Evolutionary conservation across 2,888 invertebrate species (phyloP), one percentile per base, ranked within the genome.

Genomic region (Willowsia nigromaculata): DNA sequence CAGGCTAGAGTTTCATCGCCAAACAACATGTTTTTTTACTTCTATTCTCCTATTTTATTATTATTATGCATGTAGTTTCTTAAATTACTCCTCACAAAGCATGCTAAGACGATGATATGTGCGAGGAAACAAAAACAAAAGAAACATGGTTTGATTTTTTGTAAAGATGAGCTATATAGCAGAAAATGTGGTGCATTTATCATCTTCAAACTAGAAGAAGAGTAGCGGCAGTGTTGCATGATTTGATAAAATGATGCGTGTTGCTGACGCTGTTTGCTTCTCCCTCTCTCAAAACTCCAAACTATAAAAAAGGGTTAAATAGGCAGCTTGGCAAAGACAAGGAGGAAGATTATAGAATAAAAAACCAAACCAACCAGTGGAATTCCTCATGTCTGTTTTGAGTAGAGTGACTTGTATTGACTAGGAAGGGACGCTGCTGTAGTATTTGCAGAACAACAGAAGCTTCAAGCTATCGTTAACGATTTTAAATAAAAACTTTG

Each of bases 331-430:
- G 27, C 4, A 40, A n/a, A 68, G 18, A 37, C 33, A 37, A 18
- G 22, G 22, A 68, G 22, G 18, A 30, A 68, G 43, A 43, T 43
- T 3, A 9, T 3, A 62, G 33, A 33, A 33, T 1, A 68, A 85
- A 85, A 86, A 86, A 59, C 86, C 86, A 68, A 80, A 43, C 86
- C 86, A 80, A 86, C 86, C 62, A 80, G 50, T 86, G 62, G 59
- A 86, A 86, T 80, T 86, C 80, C 40, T 85, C 22, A 7, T 56
- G 68, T 68, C 27, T 80, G 82, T 53, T 82, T 65, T 65, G 7
- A 18, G 18, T 6, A n/a, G 18, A n/a, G 18, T 9, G n/a, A 40
- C 40, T 40, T 40, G 27, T 50, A 15, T 59, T 78, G 22, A 22
- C n/a, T 59, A n/a, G 76, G 18, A n/a, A n/a, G n/a, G n/a, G n/a